Base-by-base conservation (phyloP, 2,797 vertebrate genomes). In the Pseudochromis fuscus region DNA sequence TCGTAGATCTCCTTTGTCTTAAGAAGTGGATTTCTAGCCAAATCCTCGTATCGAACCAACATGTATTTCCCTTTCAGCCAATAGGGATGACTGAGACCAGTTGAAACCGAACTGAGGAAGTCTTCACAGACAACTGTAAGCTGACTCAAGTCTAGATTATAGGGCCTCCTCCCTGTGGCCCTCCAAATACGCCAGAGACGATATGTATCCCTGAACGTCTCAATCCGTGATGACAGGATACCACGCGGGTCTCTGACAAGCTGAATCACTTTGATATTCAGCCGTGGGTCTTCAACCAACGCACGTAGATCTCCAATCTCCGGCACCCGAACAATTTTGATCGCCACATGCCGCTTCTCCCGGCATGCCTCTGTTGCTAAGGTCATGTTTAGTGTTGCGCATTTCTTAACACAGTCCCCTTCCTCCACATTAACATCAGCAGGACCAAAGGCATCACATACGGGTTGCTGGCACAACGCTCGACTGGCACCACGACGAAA, bases 61-160 rank as follows among this genome's bases (percentile, higher is more conserved):
- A 98, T 97, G 91, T 98, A 98, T 82, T 96, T 96, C 82, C 96
- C 96, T 87, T 96, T 97, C 61, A 98, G 95, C 96, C 97, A 98
- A 0, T 89, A 72, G 0, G 97, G 97, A 68, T 95, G 92, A 77
- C 81, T 94, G 72, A 98, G 93, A 74, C 95, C 97, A 0, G 96
- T 97, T 31, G 95, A 95, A 65, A 97, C 95, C 0, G 97, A 98
- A 79, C 94, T 96, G 88, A 95, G 93, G 83, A 97, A 98, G 94
- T 98, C 96, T 78, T 97, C 95, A 0, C 97, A 98, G 77, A 98
- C 95, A 0, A 95, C 95, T n/a, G 95, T 97, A 71, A 98, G 95
- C 92, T 97, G 96, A 24, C 91, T 95, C 67, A 95, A 89, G 0
- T 98, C 96, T 75, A 98, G 91, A 85, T 96, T 98, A 81, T 97